Evolutionary conservation across 2,113 vertebrate genomes (phyloP), one percentile per base, ranked within the genome.

Genomic region (Dryoscopus gambensis): DNA sequence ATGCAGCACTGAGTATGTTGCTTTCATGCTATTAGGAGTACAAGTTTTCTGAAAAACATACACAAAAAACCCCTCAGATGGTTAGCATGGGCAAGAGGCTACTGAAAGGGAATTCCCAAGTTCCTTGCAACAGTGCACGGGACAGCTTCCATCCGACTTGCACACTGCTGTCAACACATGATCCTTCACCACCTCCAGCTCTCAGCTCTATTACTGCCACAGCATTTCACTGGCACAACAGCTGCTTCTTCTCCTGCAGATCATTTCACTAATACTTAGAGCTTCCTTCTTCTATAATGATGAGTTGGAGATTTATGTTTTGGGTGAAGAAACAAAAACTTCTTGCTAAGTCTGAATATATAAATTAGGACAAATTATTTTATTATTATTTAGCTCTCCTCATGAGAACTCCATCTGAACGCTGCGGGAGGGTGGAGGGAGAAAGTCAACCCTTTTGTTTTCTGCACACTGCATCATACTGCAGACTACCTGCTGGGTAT

Each of bases 71-170:
- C 6, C 7, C 13, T 11, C 27, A 55, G 19, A 63, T 4, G 18
- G 25, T 35, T 60, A 47, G 35, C 37, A n/a, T 11, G 6, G 73
- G 28, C 65, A 78, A 49, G 1, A 55, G 56, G 23, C 30, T 52
- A 65, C 10, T 12, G 44, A 65, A 83, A 60, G 28, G 82, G 31
- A 84, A 62, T 19, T 52, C 44, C 44, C 27, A 60, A 59, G 37
- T 3, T 70, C 47, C 47, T 13, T 42, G n/a, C 10, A 64, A 5
- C 10, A 71, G 44, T 7, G 15, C 55, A 65, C 0, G 0, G 70
- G 62, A 83, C 39, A 60, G 55, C 76, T 80, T 77, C 70, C 65
- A 75, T 37, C 42, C 0, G 0, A 15, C n/a, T 33, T 37, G 31
- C 59, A 55, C 42, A 46, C 5, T 1, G 13, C 53, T 62, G 37